Conservation (phyloP, 2,888 invertebrate species). For the Yponomeuta sedellus region DNA sequence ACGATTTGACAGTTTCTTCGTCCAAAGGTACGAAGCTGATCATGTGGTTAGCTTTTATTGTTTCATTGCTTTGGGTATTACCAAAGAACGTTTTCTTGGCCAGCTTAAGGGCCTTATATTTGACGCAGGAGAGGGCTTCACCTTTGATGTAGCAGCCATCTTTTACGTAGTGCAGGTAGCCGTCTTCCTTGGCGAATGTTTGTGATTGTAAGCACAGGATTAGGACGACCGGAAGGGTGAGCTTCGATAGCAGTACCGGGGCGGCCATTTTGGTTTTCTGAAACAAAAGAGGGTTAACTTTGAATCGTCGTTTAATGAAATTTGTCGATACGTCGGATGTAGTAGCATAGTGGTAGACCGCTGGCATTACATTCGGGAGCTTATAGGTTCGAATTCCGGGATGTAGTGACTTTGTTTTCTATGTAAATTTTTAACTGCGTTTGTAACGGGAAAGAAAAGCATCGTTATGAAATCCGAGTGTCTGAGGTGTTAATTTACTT, state of each 20-base stretch:
- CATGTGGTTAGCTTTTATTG: slow-evolving; percentile 51
- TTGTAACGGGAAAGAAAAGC: no score
- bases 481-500: no score
- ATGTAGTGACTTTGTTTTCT: no score
- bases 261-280: slow-evolving; percentile 6
- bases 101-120: slow-evolving; percentile 64
- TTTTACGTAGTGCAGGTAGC: slow-evolving; percentile 60
- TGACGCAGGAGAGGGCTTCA: slow-evolving; percentile 62
- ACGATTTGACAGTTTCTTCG: slow-evolving; percentile 42
- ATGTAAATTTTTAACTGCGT: no score
- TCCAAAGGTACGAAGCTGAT: slow-evolving; percentile 61
- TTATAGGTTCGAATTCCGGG: no score
- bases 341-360: no score
- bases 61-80: slow-evolving; percentile 44
- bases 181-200: slow-evolving; percentile 43
- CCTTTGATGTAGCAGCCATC: slow-evolving; percentile 58
- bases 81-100: slow-evolving; percentile 58
- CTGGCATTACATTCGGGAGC: no score
- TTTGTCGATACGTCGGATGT: no score
- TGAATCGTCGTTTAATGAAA: no score
- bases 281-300: background rate
- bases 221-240: slow-evolving; percentile 27
- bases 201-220: slow-evolving; percentile 29
- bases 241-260: slow-evolving; percentile 18
- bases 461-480: no score